These are phyloP conservation scores for Characodon lateralis DNA, from an alignment of 2,797 vertebrate species.

Conservation along the genomic window DNA sequence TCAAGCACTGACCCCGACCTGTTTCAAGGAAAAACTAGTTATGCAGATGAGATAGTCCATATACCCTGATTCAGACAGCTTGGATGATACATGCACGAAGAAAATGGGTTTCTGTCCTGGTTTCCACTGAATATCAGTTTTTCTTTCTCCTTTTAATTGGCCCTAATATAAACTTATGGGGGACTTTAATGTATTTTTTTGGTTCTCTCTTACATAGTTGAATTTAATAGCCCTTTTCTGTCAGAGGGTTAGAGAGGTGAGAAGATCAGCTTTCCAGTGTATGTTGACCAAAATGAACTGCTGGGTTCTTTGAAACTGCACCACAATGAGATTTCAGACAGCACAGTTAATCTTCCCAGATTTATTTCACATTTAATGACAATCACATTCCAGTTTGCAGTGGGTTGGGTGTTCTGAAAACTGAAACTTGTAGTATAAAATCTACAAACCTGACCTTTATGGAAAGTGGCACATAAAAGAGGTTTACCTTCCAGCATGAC, in stretches of 20 bases:
- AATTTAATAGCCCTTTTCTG: neutral
- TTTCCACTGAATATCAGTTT: neutral
- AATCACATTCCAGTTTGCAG: too few relatives aligned
- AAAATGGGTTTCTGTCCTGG: neutral
- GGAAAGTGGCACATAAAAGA: too few relatives aligned
- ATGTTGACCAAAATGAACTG: neutral
- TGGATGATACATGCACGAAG: neutral
- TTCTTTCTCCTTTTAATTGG: neutral
- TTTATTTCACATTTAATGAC: too few relatives aligned
- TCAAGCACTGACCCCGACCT: neutral
- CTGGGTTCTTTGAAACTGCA: neutral
- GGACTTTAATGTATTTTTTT: neutral
- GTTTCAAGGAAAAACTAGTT: neutral
- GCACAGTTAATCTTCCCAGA: too few relatives aligned
- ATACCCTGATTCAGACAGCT: neutral
- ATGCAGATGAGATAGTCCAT: neutral
- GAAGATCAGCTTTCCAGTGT: neutral
- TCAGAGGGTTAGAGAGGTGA: neutral
- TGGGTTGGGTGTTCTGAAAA: too few relatives aligned
- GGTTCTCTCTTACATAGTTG: neutral
- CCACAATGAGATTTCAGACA: neutral
- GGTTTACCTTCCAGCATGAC: too few relatives aligned
- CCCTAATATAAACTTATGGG: neutral
- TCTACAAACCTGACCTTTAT: too few relatives aligned
- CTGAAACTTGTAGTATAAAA: too few relatives aligned